Evolutionary conservation across 1,140 invertebrate species (phyloP).

Genomic region (Popillia japonica): DNA sequence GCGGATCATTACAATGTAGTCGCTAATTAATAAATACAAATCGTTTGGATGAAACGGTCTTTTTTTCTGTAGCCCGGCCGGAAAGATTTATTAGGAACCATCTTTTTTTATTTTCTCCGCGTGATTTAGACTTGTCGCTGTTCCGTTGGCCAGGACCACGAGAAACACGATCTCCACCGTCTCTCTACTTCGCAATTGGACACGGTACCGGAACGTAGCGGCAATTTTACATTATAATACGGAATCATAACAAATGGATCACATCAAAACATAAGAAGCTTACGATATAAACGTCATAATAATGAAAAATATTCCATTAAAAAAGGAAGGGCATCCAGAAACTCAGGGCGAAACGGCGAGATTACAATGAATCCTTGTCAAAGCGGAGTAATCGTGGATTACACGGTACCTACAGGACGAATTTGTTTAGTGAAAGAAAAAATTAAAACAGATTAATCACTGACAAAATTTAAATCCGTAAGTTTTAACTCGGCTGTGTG

Average conservation of each 20-base stretch:
- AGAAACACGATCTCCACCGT: not conserved
- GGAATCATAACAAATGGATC: conserved; percentile 32
- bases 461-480: conserved; percentile 32
- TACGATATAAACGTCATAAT: conserved; percentile 26
- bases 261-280: conserved; percentile 30
- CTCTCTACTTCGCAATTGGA: not conserved
- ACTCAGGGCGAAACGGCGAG: conserved; percentile 22
- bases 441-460: conserved; percentile 29
- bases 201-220: conserved; percentile 8
- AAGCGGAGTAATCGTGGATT: conserved; percentile 30
- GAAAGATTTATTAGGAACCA: not conserved
- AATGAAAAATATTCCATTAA: conserved; percentile 31
- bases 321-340: not conserved
- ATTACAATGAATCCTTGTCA: conserved; percentile 34
- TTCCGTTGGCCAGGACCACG: not conserved
- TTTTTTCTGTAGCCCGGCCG: not conserved
- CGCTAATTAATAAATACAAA: not conserved
- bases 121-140: not conserved
- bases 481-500: not conserved
- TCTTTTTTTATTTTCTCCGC: not conserved
- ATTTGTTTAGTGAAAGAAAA: conserved; percentile 35
- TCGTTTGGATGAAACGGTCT: not conserved
- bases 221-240: conserved; percentile 25
- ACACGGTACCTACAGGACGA: conserved; percentile 29
- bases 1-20: not conserved